Evolutionary conservation across 2,113 vertebrate genomes (phyloP), one percentile per base, ranked within the genome.

Genomic region (Pionites leucogaster): DNA sequence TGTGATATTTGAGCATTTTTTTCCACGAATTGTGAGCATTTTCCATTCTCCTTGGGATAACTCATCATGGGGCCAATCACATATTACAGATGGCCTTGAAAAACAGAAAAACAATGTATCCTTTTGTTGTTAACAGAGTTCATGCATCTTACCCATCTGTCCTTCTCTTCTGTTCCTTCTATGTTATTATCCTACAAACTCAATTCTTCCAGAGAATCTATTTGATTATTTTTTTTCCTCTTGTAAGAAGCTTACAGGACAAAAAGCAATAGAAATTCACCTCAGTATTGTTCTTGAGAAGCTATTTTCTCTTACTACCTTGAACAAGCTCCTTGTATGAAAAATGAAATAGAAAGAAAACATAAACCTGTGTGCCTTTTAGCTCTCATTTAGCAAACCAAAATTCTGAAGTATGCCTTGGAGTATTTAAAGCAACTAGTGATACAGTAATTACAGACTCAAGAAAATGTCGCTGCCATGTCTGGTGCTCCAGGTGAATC

Each of bases 231-330:
- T 93, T 92, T 81, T 94, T 81, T 59, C 0, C 11, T 19, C 23
- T n/a, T 82, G 24, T 93, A 90, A 96, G 93, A 94, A 88, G 93
- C 87, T 97, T 97, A 96, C 69, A 86, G 92, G 91, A 96, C 94
- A 97, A 88, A 95, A 96, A 97, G 86, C 94, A 96, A 97, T 97
- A 92, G 88, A 94, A 64, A 31, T 92, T 97, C 95, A 94, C 94
- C 85, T 92, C 92, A 57, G 1, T 90, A 92, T 95, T 95, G 95
- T 70, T 81, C 53, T 76, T 65, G 78, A 93, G 92, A 94, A 97
- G 89, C 78, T 95, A 55, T 95, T 94, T 91, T 87, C 71, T 75
- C 23, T 53, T 11, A 6, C 81, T 86, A 52, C 89, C 81, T 96
- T 80, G 39, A 75, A 92, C 88, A 92, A 93, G 85, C 72, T 91